Percentiles rank a stretch among this genome's conserved stretches.
phyloP scores from a whole-genome alignment of 2,113 vertebrate species.

The Takifugu bimaculatus region DNA sequence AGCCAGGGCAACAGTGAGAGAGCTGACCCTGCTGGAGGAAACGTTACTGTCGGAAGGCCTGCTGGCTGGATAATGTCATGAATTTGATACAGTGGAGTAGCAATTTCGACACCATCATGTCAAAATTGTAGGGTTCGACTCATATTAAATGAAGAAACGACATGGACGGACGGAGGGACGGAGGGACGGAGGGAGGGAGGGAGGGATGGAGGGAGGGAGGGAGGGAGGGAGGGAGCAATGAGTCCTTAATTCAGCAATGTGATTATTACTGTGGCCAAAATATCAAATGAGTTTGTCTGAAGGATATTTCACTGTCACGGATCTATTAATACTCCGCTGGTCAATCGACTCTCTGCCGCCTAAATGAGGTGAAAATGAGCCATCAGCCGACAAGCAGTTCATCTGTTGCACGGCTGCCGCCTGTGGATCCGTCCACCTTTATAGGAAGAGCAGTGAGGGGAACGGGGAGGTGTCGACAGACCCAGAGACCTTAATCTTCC shows the following conservation, averaged over 20 bases:
- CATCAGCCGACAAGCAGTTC: slow-evolving; percentile 56
- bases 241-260: slow-evolving; percentile 20
- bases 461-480: slow-evolving; percentile 26
- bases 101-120: no score
- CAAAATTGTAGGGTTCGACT: no score
- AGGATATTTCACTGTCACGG: slow-evolving; percentile 28
- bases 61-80: neutral
- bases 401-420: slow-evolving; percentile 68
- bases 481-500: slow-evolving; percentile 49
- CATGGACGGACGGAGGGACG: no score
- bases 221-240: slow-evolving; percentile 1
- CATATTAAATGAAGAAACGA: no score
- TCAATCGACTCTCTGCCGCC: slow-evolving; percentile 50
- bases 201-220: neutral
- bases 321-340: slow-evolving; percentile 32
- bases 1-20: slow-evolving; percentile 11
- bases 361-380: slow-evolving; percentile 60
- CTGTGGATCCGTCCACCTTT: slow-evolving; percentile 30
- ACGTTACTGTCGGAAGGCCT: neutral
- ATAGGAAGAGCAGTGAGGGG: slow-evolving; percentile 28
- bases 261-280: slow-evolving; percentile 28
- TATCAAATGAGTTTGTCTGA: slow-evolving; percentile 26
- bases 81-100: slow-evolving; percentile 4
- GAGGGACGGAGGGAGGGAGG: no score
- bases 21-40: slow-evolving; percentile 13